A percentile compares a stretch with the other conserved stretches of the same genome.
Evolutionary conservation across 2,888 invertebrate genomes (phyloP).

Genomic region (Drosophila borborema): DNA sequence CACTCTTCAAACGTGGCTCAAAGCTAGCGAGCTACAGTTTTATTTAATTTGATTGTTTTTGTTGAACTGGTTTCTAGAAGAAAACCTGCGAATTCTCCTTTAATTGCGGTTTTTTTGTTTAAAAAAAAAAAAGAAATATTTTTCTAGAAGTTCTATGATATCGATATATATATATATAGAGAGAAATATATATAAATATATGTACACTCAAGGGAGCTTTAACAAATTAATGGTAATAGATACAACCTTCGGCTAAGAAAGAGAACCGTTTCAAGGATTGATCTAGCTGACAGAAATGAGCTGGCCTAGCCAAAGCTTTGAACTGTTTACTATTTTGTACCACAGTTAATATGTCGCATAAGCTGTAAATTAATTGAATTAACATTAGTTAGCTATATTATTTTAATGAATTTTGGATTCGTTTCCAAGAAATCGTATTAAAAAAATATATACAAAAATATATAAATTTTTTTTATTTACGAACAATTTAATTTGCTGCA

Average conservation of each 20-base stretch:
- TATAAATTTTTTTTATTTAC: slow-evolving; percentile 24
- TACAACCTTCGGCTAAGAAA: slow-evolving; percentile 38
- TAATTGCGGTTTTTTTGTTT: slow-evolving; percentile 23
- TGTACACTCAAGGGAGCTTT: slow-evolving; percentile 8
- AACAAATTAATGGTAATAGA: slow-evolving; percentile 61
- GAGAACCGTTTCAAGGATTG: slow-evolving; percentile 40
- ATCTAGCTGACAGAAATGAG: slow-evolving; percentile 11
- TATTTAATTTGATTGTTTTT: background rate
- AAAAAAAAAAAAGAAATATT: background rate
- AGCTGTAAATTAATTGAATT: slow-evolving; percentile 47
- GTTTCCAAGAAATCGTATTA: slow-evolving; percentile 42
- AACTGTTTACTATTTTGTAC: background rate
- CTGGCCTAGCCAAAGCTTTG: background rate
- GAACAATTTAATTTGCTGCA: slow-evolving; percentile 4
- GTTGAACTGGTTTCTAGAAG: slow-evolving; percentile 55
- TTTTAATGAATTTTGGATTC: slow-evolving; percentile 2
- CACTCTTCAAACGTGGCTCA: slow-evolving; percentile 57
- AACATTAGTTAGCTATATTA: slow-evolving; percentile 36
- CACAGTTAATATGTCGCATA: background rate
- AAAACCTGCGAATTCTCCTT: slow-evolving; percentile 36
- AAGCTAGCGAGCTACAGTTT: slow-evolving; percentile 3
- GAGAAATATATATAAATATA: background rate
- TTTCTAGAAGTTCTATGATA: slow-evolving; percentile 5
- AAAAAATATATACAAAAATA: background rate
- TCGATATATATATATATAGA: background rate